Percentiles rank a stretch among this genome's conserved stretches.
Conservation (phyloP, 2,888 invertebrate genomes). For the Epinotia bilunana region DNA sequence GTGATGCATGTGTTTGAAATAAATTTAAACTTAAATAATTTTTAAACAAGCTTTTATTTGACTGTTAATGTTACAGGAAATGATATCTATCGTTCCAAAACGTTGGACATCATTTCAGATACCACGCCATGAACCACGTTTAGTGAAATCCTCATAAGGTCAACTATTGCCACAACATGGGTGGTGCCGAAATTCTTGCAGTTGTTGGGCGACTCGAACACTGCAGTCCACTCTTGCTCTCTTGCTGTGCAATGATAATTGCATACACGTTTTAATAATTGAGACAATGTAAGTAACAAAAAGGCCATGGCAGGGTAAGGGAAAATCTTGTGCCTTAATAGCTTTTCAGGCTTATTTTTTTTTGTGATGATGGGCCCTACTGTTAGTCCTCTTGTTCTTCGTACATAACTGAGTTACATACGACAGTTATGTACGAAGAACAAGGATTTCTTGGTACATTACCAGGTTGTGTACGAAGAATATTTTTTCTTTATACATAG, state of each 20-base stretch:
- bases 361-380: no score
- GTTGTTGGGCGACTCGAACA: conserved; percentile 15
- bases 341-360: no score
- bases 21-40: neutral
- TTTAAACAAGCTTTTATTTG: neutral
- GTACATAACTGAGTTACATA: no score
- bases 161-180: neutral
- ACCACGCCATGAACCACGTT: conserved; percentile 2
- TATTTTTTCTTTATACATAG: no score
- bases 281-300: no score
- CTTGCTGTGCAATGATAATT: conserved; percentile 4
- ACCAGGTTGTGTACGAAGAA: no score
- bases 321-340: no score
- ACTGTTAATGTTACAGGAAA: neutral
- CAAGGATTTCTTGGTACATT: no score
- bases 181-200: neutral
- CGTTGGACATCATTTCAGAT: conserved; percentile 1
- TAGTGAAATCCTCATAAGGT: conserved; percentile 6
- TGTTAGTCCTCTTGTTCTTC: no score
- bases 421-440: no score
- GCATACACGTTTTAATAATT: neutral
- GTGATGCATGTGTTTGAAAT: neutral
- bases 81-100: neutral
- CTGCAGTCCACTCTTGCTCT: conserved; percentile 4
- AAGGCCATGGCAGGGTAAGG: no score